These are phyloP conservation scores for Halocaridina rubra DNA, from an alignment of 2,888 invertebrate species.

Conservation along the genomic window DNA sequence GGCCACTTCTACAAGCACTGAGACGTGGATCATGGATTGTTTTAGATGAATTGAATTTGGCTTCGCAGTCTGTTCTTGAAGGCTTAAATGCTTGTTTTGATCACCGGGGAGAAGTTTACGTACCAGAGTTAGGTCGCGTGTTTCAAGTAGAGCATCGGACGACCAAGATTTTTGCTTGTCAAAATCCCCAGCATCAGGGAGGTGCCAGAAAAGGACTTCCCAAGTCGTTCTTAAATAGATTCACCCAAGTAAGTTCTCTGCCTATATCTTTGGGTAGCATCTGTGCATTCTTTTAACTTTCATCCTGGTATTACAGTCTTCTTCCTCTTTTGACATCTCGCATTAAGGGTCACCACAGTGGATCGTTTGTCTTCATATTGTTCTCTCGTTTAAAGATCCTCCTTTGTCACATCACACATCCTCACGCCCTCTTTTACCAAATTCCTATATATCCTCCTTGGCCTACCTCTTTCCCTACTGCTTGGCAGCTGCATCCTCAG, in stretches of 20 bases:
- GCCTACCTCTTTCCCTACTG: too few species aligned
- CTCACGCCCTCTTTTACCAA: too few species aligned
- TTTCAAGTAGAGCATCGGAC: slow-evolving; percentile 79
- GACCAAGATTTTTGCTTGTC: slow-evolving; percentile 95
- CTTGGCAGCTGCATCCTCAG: too few species aligned
- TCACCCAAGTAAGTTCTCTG: slow-evolving; percentile 82
- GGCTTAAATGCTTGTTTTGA: slow-evolving; percentile 98
- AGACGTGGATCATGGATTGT: slow-evolving; percentile 96
- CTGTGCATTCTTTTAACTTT: background rate
- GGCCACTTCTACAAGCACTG: slow-evolving; percentile 91
- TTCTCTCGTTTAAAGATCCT: too few species aligned
- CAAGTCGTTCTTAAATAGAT: slow-evolving; percentile 95
- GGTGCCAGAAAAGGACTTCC: slow-evolving; percentile 96
- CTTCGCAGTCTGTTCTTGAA: slow-evolving; percentile 97
- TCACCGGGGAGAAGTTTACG: slow-evolving; percentile 94
- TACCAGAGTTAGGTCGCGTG: slow-evolving; percentile 91
- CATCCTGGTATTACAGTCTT: background rate
- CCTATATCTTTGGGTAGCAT: background rate
- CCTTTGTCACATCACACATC: too few species aligned
- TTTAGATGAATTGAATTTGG: slow-evolving; percentile 96
- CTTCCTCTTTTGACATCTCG: background rate
- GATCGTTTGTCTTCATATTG: too few species aligned
- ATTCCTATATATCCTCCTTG: too few species aligned
- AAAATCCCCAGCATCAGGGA: slow-evolving; percentile 96
- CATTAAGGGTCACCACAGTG: too few species aligned